phyloP scores from a whole-genome alignment of 2,888 invertebrate genomes.

The Anarsia innoxiella region DNA sequence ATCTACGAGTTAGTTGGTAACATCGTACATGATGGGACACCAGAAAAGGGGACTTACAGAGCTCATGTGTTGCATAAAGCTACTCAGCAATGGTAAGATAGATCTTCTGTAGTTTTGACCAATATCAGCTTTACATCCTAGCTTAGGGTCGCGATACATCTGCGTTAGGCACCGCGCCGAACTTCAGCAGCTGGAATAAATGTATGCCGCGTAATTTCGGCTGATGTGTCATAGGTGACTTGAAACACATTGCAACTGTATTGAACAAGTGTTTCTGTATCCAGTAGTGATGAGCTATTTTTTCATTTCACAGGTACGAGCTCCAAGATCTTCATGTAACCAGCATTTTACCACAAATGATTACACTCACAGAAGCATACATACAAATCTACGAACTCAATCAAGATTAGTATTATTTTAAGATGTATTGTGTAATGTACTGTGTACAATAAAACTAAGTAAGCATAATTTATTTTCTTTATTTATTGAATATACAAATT shows the following conservation, averaged over 20 bases:
- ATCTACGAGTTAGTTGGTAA: constrained; percentile 98
- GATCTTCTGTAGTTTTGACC: constrained; percentile 6
- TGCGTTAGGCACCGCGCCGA: too few species aligned
- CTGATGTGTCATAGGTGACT: too few species aligned
- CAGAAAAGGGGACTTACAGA: constrained; percentile 94
- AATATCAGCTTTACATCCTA: too few species aligned
- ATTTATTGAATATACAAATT: constrained; percentile 65
- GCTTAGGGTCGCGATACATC: too few species aligned
- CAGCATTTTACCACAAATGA: constrained; percentile 99
- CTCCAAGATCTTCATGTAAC: constrained; percentile 98
- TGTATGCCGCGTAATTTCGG: too few species aligned
- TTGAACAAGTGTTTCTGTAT: too few species aligned
- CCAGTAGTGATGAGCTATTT: too few species aligned
- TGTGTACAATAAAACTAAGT: constrained; percentile 30
- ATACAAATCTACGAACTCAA: constrained; percentile 89
- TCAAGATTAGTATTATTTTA: constrained; percentile 47
- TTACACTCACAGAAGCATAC: constrained; percentile 98
- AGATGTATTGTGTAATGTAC: constrained; percentile 17
- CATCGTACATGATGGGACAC: constrained; percentile 98
- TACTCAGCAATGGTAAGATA: constrained; percentile 83
- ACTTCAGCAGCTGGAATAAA: too few species aligned
- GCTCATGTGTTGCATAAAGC: constrained; percentile 94
- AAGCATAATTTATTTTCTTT: constrained; percentile 36
- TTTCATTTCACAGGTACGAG: constrained; percentile 86
- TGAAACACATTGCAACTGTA: too few species aligned